Evolutionary conservation across 2,888 invertebrate genomes (phyloP), one percentile per base, ranked within the genome.

Genomic region (Netelia virgata): DNA sequence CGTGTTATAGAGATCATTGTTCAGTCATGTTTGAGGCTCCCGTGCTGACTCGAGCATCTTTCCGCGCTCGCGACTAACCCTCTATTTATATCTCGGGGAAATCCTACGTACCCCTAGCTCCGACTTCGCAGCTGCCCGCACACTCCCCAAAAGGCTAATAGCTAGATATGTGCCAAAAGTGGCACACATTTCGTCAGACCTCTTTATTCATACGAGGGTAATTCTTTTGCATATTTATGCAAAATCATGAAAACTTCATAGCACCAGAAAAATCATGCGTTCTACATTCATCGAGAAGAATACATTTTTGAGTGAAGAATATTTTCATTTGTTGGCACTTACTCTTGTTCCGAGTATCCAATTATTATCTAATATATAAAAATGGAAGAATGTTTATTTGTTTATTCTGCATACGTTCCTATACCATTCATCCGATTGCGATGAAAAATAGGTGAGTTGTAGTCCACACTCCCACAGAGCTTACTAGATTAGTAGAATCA

Each of bases 1-100:
- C 82, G 85, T 79, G 82, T 73, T 63, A 83, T 77, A 79, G 81
- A 88, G 87, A 89, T 91, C 90, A 91, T 91, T 91, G 91, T 91
- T 90, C 90, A 87, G 90, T 91, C 91, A 91, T 91, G 91, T 90
- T 89, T 79, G 75, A 85, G 63, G 66, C 74, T 80, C 79, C 61
- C 82, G 82, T 80, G 88, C 88, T 87, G 87, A 89, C 88, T 89
- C 84, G 85, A 88, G 87, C 82, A 87, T 90, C 85, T 88, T 88
- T 73, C 73, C 68, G 53, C 72, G 14, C 18, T 28, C 11, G 23
- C 63, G 36, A 53, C 20, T 53, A 9, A n/a, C 16, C 57, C 59
- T 74, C 78, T 86, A 74, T 83, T 83, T 84, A 75, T 85, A 84
- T 81, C 74, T 72, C 72, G 66, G 61, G 81, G 41, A 74, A 47